These are phyloP conservation scores for Sarotherodon lohbergeri DNA, from an alignment of 2,113 vertebrate species.

Conservation along the genomic window DNA sequence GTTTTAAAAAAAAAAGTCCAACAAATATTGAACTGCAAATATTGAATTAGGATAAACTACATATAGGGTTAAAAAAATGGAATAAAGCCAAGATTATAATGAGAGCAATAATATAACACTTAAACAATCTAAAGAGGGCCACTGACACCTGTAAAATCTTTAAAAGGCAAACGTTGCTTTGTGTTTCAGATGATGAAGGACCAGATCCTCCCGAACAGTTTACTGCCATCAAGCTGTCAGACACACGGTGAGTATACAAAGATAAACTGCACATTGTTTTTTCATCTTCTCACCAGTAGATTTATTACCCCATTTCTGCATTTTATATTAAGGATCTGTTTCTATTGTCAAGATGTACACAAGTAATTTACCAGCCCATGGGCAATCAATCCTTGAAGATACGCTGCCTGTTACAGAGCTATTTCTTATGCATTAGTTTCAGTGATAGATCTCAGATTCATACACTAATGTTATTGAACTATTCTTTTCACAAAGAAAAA, in stretches of 20 bases:
- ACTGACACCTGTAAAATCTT: background rate
- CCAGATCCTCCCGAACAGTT: slow-evolving; percentile 96
- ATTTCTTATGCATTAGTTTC: background rate
- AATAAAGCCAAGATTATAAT: background rate
- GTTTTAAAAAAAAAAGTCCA: background rate
- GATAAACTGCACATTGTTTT: background rate
- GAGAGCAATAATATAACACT: background rate
- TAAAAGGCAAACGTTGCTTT: background rate
- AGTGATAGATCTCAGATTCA: background rate
- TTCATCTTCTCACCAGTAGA: background rate
- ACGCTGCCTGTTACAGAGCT: background rate
- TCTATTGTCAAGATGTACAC: background rate
- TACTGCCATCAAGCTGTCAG: slow-evolving; percentile 92
- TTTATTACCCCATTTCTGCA: background rate
- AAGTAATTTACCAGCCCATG: background rate
- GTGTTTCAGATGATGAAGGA: slow-evolving; percentile 82
- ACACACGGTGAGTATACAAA: slow-evolving; percentile 78
- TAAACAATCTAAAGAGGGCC: background rate
- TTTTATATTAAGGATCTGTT: background rate
- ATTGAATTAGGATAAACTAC: background rate
- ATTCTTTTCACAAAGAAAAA: background rate
- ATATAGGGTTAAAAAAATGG: background rate
- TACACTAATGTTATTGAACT: background rate
- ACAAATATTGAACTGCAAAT: background rate
- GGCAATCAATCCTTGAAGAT: background rate